These are phyloP conservation scores for Stenotaenia linearis DNA, from an alignment of 2,888 invertebrate species.

Conservation along the genomic window DNA sequence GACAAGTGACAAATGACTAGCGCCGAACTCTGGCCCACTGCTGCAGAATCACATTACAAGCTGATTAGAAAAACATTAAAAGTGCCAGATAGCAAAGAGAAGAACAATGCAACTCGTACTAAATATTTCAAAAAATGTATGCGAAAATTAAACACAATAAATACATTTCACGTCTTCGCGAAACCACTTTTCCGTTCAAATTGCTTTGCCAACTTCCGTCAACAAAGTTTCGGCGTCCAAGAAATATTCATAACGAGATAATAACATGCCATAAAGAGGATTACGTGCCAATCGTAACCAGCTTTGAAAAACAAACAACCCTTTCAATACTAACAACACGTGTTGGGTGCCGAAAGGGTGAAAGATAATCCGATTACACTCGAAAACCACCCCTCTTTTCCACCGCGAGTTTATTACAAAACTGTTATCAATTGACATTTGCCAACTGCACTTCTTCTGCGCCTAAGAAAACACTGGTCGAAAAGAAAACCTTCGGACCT, in stretches of 20 bases:
- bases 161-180: neutral
- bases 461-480: neutral
- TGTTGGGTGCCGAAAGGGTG: neutral
- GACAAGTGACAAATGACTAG: slow-evolving; percentile 37
- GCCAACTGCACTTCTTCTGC: neutral
- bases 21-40: slow-evolving; percentile 32
- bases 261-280: slow-evolving; percentile 12
- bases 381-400: neutral
- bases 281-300: slow-evolving; percentile 14
- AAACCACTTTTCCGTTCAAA: neutral
- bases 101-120: neutral
- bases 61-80: slow-evolving; percentile 35
- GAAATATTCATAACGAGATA: slow-evolving; percentile 19
- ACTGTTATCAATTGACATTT: slow-evolving; percentile 8
- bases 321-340: slow-evolving; percentile 18
- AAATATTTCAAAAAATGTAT: neutral
- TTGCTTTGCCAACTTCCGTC: neutral
- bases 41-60: slow-evolving; percentile 34
- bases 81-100: slow-evolving; percentile 26
- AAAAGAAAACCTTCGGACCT: neutral
- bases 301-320: slow-evolving; percentile 26
- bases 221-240: neutral
- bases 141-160: too few relatives aligned
- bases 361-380: slow-evolving; percentile 26
- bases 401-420: neutral